Evolutionary conservation across 1,140 invertebrate genomes (phyloP).

Genomic region (Melitaea cinxia): DNA sequence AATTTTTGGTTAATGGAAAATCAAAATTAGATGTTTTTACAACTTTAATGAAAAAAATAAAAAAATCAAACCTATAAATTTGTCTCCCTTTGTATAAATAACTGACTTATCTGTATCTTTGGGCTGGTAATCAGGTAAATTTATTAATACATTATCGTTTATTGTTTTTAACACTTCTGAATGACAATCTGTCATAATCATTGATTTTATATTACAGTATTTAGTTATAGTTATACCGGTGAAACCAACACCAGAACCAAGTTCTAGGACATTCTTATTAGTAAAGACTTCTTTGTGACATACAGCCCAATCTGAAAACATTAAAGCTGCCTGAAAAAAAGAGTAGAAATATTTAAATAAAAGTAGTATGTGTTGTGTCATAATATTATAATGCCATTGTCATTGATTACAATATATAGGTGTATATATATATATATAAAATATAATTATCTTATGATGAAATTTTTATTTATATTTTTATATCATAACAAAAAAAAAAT

Average conservation of each 20-base stretch:
- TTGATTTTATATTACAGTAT: constrained; percentile 52
- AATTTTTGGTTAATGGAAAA: no score
- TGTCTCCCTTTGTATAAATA: constrained; percentile 29
- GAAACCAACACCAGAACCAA: constrained; percentile 73
- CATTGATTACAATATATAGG: no score
- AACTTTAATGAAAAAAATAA: constrained; percentile 15
- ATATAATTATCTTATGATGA: no score
- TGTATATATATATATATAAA: no score
- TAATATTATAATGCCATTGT: no score
- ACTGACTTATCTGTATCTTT: constrained; percentile 13
- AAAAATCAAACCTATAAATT: constrained; percentile 45
- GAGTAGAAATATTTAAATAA: no score
- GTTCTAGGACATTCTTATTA: constrained; percentile 62
- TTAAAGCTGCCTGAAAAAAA: constrained; percentile 66
- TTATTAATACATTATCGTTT: constrained; percentile 61
- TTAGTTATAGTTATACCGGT: constrained; percentile 66
- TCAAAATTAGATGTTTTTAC: neutral
- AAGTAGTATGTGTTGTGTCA: no score
- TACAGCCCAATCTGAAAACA: constrained; percentile 67
- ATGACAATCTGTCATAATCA: constrained; percentile 64
- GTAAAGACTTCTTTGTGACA: constrained; percentile 53
- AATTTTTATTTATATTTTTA: neutral
- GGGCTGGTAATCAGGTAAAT: constrained; percentile 45
- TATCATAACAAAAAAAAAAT: neutral
- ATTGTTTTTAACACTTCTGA: constrained; percentile 61